phyloP scores from a whole-genome alignment of 2,797 vertebrate species.

The Onychomys arenicola region DNA sequence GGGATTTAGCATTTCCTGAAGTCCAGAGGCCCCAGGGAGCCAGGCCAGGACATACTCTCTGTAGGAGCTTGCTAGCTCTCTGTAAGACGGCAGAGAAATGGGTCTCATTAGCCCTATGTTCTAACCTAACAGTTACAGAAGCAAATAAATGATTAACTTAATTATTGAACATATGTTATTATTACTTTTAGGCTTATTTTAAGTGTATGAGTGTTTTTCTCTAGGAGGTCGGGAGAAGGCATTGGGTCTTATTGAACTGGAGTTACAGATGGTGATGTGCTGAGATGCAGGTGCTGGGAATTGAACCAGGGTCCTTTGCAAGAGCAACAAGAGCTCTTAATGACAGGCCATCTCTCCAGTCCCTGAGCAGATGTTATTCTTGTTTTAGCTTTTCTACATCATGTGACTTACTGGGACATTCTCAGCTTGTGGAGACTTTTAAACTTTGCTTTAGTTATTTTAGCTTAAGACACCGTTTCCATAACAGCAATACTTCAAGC shows the following conservation, averaged over 20 bases:
- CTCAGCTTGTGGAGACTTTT: not conserved
- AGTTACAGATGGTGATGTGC: not conserved
- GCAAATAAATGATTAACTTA: not conserved
- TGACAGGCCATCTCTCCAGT: not conserved
- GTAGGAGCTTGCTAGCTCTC: not conserved
- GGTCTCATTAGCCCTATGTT: not conserved
- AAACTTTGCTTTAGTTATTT: no score
- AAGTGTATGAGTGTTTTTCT: not conserved
- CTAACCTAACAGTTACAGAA: not conserved
- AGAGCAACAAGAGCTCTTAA: not conserved
- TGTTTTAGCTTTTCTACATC: not conserved
- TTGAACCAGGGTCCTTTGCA: not conserved
- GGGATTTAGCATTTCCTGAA: conserved; percentile 4
- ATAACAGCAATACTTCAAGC: not conserved
- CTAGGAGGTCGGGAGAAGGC: not conserved
- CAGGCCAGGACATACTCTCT: not conserved
- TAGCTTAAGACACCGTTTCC: no score
- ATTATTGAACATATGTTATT: not conserved
- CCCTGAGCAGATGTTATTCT: not conserved
- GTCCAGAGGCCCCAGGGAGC: not conserved
- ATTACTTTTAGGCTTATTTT: not conserved
- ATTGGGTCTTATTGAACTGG: not conserved
- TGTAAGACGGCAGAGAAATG: not conserved
- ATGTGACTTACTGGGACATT: not conserved
- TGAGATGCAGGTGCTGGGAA: not conserved